These are phyloP conservation scores for Dasysyrphus tricinctus DNA, from an alignment of 2,888 invertebrate genomes.

Conservation along the genomic window DNA sequence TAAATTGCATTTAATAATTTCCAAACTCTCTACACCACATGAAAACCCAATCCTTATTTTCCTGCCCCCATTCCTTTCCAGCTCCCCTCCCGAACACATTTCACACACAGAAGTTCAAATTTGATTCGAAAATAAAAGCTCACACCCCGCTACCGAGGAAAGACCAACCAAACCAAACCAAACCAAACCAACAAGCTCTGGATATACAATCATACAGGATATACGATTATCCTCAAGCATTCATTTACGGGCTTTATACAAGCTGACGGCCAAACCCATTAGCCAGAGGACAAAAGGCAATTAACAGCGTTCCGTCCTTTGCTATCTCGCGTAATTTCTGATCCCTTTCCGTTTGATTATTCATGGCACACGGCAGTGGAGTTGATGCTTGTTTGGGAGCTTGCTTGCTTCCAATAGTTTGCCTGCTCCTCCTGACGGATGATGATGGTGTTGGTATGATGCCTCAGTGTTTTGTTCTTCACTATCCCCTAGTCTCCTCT, in stretches of 20 bases:
- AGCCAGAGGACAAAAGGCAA: conserved; percentile 75
- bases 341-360: conserved; percentile 74
- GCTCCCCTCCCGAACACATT: neutral
- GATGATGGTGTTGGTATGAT: neutral
- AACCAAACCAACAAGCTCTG: conserved; percentile 39
- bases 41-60: neutral
- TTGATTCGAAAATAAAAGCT: conserved; percentile 44
- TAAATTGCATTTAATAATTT: conserved; percentile 75
- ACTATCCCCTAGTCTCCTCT: neutral
- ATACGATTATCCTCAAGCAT: conserved; percentile 70
- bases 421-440: neutral
- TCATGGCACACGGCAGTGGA: conserved; percentile 71
- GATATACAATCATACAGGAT: conserved; percentile 15
- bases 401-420: conserved; percentile 1
- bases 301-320: conserved; percentile 67
- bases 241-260: conserved; percentile 73
- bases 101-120: conserved; percentile 48
- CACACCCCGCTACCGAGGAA: conserved; percentile 14
- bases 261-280: conserved; percentile 75
- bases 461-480: conserved; percentile 24
- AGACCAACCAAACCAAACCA: conserved; percentile 8
- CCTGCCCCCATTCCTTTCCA: neutral
- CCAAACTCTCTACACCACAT: conserved; percentile 48
- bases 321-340: conserved; percentile 72
- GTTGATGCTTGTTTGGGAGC: conserved; percentile 25